A percentile compares a stretch with the other conserved stretches of the same genome.
These are phyloP conservation scores for Hippopotamyrus pictus DNA, from an alignment of 2,797 vertebrate genomes.

Conservation along the genomic window DNA sequence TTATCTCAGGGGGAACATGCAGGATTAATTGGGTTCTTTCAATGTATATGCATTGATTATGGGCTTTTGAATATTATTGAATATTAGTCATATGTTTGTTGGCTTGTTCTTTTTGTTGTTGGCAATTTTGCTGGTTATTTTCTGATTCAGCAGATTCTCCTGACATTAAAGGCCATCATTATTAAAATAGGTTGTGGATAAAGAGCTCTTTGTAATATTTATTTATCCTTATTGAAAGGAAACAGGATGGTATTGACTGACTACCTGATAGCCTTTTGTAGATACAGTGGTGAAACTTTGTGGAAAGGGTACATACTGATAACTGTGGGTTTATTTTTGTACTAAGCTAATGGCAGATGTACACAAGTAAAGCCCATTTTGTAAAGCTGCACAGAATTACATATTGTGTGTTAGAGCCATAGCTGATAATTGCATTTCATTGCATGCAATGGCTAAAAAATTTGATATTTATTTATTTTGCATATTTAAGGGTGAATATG, in stretches of 20 bases:
- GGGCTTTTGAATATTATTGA: constrained; percentile 2
- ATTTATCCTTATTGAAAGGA: not conserved
- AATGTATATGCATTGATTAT: not conserved
- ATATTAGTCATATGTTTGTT: not conserved
- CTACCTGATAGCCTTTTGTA: not conserved
- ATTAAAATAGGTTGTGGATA: not conserved
- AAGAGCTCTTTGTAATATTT: not conserved
- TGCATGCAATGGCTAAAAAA: too few species aligned
- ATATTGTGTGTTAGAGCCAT: too few species aligned
- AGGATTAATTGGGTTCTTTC: not conserved
- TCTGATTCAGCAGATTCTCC: not conserved
- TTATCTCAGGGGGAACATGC: not conserved
- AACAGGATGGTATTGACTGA: not conserved
- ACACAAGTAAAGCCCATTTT: not conserved
- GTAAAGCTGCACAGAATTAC: not conserved
- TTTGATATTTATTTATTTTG: too few species aligned
- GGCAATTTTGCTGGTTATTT: not conserved
- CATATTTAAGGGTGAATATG: too few species aligned
- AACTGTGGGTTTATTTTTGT: not conserved
- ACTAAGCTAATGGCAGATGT: not conserved
- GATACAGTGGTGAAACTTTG: not conserved
- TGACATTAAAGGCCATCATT: not conserved
- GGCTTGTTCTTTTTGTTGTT: not conserved
- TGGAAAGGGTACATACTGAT: not conserved
- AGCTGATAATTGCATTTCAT: too few species aligned